Conservation (phyloP, 2,113 vertebrate genomes). For the Microcebus ravelobensis region DNA sequence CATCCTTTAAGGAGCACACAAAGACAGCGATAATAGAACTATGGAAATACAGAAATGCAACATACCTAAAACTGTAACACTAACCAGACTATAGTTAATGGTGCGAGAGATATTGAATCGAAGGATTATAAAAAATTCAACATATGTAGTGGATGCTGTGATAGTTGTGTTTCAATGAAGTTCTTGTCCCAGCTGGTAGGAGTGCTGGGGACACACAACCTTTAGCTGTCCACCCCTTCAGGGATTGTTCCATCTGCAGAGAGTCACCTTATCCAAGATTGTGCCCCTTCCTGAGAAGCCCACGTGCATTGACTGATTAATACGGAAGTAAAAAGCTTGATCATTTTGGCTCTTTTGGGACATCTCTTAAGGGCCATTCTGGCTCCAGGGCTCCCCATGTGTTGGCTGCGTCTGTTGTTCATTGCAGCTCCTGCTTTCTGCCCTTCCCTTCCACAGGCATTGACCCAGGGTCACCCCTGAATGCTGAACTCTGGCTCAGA, state of each 20-base stretch:
- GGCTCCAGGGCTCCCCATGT: not conserved
- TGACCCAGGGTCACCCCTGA: not conserved
- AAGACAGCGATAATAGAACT: not conserved
- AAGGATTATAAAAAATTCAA: not conserved
- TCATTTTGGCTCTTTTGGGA: not conserved
- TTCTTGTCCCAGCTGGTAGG: not conserved
- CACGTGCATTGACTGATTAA: not conserved
- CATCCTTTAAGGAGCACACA: not conserved
- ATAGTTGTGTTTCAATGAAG: not conserved
- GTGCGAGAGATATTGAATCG: not conserved
- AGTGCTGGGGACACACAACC: not conserved
- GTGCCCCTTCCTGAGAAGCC: not conserved
- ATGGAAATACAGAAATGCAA: not conserved
- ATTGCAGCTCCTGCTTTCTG: not conserved
- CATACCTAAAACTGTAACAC: not conserved
- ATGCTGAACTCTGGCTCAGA: not conserved
- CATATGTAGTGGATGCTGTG: not conserved
- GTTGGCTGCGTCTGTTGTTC: not conserved
- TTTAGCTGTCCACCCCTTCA: not conserved
- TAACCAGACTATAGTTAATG: not conserved
- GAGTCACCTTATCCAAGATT: not conserved
- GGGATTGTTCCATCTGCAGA: not conserved
- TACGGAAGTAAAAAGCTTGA: not conserved
- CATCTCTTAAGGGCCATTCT: not conserved
- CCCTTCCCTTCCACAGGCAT: not conserved